Percentiles rank a stretch among this genome's conserved stretches.
These are phyloP conservation scores for Nomada ferruginata DNA, from an alignment of 2,888 invertebrate genomes.

Conservation along the genomic window DNA sequence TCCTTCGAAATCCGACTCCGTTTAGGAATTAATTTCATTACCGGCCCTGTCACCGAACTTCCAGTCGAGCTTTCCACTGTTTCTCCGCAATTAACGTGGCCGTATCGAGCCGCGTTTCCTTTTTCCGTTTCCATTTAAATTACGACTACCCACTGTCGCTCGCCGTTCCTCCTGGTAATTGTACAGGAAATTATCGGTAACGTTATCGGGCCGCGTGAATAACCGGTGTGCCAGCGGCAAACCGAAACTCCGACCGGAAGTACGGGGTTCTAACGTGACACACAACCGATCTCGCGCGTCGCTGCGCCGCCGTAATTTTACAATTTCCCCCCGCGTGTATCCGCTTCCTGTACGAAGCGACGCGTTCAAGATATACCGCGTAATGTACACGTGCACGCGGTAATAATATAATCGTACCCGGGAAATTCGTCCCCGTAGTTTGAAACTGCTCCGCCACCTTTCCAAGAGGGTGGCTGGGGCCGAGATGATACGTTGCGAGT, in stretches of 20 bases:
- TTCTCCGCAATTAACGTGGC: conserved; percentile 43
- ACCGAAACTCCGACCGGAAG: conserved; percentile 48
- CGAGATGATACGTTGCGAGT: conserved; percentile 21
- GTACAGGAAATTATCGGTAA: conserved; percentile 43
- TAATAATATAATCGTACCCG: conserved; percentile 61
- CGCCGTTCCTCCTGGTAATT: conserved; percentile 10
- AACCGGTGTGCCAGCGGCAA: conserved; percentile 41
- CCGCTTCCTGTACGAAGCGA: conserved; percentile 60
- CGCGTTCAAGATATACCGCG: conserved; percentile 50
- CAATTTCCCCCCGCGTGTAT: conserved; percentile 61
- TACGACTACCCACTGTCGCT: not conserved
- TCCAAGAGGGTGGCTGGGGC: not conserved
- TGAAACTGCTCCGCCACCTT: conserved; percentile 24
- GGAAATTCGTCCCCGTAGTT: conserved; percentile 60
- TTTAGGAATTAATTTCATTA: conserved; percentile 40
- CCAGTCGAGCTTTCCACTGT: conserved; percentile 5
- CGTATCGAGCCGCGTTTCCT: conserved; percentile 35
- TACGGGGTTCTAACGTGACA: conserved; percentile 45
- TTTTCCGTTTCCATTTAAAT: conserved; percentile 36
- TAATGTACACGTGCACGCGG: conserved; percentile 27
- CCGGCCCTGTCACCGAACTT: not conserved
- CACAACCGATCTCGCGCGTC: conserved; percentile 42
- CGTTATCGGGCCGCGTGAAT: conserved; percentile 43
- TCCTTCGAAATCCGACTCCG: not conserved
- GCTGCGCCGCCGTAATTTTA: conserved; percentile 55